These are phyloP conservation scores for Phthorimaea operculella DNA, from an alignment of 1,140 invertebrate genomes.

Conservation along the genomic window DNA sequence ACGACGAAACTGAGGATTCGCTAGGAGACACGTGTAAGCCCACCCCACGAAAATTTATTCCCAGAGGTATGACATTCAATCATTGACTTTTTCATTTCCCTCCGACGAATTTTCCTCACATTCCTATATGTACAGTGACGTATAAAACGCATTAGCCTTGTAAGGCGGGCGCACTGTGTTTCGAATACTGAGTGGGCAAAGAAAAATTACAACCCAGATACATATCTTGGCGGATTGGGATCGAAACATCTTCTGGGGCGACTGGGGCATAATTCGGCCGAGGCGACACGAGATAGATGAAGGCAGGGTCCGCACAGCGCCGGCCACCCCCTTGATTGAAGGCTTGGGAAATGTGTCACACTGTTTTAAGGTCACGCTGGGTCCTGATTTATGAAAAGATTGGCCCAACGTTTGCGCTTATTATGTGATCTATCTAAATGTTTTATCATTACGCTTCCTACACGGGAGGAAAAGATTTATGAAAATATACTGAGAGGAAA, in stretches of 20 bases:
- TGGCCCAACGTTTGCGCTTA: background rate
- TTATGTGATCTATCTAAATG: too few species aligned
- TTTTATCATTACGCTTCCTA: too few species aligned
- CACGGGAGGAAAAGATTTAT: too few species aligned
- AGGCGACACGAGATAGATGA: constrained; percentile 46
- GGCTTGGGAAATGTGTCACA: constrained; percentile 2
- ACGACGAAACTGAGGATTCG: constrained; percentile 42
- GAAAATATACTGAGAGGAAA: too few species aligned
- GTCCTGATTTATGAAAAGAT: background rate
- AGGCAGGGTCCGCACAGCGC: constrained; percentile 14
- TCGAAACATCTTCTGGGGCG: constrained; percentile 31
- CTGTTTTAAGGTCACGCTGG: background rate
- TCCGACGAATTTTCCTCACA: constrained; percentile 37
- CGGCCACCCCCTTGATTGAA: constrained; percentile 5
- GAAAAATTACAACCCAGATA: constrained; percentile 59
- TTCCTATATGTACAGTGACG: constrained; percentile 15
- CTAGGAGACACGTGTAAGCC: constrained; percentile 39
- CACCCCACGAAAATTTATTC: constrained; percentile 59
- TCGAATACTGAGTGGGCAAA: constrained; percentile 56
- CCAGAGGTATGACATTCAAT: constrained; percentile 65
- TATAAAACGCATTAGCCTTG: constrained; percentile 33
- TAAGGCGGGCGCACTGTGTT: constrained; percentile 32
- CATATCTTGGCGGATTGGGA: constrained; percentile 39
- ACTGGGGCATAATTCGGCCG: constrained; percentile 36
- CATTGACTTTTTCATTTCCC: constrained; percentile 62